phyloP scores from a whole-genome alignment of 2,113 vertebrate species.

The Athene noctua region DNA sequence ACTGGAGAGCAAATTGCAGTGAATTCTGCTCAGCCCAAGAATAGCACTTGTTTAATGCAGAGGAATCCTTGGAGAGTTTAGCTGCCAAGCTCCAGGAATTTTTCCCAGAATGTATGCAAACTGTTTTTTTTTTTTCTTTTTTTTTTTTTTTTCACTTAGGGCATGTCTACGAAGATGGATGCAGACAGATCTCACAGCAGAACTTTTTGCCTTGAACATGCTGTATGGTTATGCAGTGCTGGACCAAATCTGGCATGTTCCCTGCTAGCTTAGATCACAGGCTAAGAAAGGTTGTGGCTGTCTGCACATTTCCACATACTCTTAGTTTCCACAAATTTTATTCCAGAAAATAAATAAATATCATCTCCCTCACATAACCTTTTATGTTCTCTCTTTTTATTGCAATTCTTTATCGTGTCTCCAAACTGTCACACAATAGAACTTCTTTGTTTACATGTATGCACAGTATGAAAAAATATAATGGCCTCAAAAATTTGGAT shows the following conservation, averaged over 20 bases:
- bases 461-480: slow-evolving; percentile 43
- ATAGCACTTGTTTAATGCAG: neutral
- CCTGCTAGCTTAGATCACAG: neutral
- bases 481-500: neutral
- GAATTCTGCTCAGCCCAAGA: neutral
- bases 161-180: neutral
- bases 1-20: neutral
- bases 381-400: slow-evolving; percentile 44
- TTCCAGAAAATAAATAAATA: slow-evolving; percentile 38
- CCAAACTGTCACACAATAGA: slow-evolving; percentile 11
- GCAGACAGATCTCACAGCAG: neutral
- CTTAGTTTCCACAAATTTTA: neutral
- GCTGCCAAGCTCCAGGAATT: neutral
- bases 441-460: neutral
- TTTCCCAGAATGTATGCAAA: neutral
- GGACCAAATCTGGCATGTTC: neutral
- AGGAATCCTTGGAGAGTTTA: neutral
- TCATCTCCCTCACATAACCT: neutral
- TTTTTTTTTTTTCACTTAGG: neutral
- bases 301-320: neutral
- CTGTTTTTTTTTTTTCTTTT: neutral
- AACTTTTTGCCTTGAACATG: neutral
- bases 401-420: slow-evolving; percentile 22
- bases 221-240: neutral
- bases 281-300: neutral